Conservation (phyloP, 2,888 invertebrate genomes). For the Leptinotarsa peninsularis region DNA sequence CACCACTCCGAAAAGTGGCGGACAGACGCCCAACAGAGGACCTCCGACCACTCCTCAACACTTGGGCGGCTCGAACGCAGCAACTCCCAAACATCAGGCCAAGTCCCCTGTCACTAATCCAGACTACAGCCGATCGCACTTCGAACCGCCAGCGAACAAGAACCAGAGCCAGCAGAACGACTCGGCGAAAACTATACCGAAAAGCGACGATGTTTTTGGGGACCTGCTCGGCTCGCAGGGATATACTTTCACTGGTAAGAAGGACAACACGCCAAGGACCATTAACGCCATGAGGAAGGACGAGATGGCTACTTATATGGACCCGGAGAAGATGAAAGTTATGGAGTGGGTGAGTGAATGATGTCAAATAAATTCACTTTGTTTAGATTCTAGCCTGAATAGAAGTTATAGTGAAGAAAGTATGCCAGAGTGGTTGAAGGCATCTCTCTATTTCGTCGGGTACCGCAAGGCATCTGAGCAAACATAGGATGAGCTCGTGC, state of each 20-base stretch:
- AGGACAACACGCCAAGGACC: conserved; percentile 82
- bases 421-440: no score
- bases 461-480: no score
- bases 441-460: no score
- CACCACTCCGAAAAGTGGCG: conserved; percentile 49
- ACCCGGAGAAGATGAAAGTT: conserved; percentile 89
- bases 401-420: no score
- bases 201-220: conserved; percentile 83
- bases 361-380: background rate
- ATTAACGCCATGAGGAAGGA: conserved; percentile 94
- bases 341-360: conserved; percentile 77
- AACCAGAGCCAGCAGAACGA: conserved; percentile 39
- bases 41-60: conserved; percentile 65
- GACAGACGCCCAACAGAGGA: conserved; percentile 51
- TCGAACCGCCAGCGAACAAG: conserved; percentile 69
- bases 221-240: conserved; percentile 92
- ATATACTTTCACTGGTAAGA: conserved; percentile 82
- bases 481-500: no score
- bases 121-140: conserved; percentile 77
- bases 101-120: conserved; percentile 65
- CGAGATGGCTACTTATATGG: conserved; percentile 87
- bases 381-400: no score
- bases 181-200: conserved; percentile 60
- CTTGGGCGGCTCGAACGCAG: conserved; percentile 41
- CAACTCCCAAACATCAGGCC: conserved; percentile 59